Conservation (phyloP, 1,140 invertebrate genomes). For the Drosophila mayri region DNA sequence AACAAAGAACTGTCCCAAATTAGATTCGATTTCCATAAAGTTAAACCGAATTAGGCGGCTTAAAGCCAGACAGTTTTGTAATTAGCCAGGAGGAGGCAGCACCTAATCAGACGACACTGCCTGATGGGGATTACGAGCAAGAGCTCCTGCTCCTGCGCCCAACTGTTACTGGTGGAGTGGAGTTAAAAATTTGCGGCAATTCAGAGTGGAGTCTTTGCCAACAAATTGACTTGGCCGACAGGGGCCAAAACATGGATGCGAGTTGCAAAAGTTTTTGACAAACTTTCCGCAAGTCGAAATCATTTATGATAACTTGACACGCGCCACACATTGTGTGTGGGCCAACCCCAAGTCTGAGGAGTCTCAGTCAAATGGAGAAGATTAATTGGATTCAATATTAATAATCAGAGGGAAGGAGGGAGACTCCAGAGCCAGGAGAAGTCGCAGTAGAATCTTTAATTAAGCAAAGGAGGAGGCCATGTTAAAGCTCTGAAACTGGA, state of each 20-base stretch:
- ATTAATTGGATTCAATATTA: slow-evolving; percentile 65
- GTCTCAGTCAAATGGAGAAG: slow-evolving; percentile 37
- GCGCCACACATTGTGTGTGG: slow-evolving; percentile 37
- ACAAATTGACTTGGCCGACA: slow-evolving; percentile 30
- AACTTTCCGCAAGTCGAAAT: slow-evolving; percentile 53
- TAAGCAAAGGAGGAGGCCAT: slow-evolving; percentile 5
- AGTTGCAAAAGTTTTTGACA: slow-evolving; percentile 41
- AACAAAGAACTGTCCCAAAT: slow-evolving; percentile 11
- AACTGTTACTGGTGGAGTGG: neutral
- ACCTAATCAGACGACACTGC: slow-evolving; percentile 15
- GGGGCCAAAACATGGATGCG: slow-evolving; percentile 2
- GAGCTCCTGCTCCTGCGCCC: neutral
- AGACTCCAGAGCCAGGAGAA: neutral
- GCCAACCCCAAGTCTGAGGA: neutral
- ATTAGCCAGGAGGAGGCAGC: slow-evolving; percentile 20
- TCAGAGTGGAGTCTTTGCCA: slow-evolving; percentile 12
- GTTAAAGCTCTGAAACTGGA: slow-evolving; percentile 10
- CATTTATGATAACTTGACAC: slow-evolving; percentile 60
- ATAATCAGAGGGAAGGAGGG: slow-evolving; percentile 20
- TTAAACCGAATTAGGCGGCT: slow-evolving; percentile 11
- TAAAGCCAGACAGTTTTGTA: slow-evolving; percentile 29
- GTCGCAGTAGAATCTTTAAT: slow-evolving; percentile 15
- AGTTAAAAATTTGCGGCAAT: slow-evolving; percentile 45
- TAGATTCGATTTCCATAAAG: slow-evolving; percentile 25
- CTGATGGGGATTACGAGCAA: slow-evolving; percentile 24